A percentile compares a stretch with the other conserved stretches of the same genome.
Evolutionary conservation across 2,797 vertebrate genomes (phyloP).

Genomic region (Anas flavirostris): DNA sequence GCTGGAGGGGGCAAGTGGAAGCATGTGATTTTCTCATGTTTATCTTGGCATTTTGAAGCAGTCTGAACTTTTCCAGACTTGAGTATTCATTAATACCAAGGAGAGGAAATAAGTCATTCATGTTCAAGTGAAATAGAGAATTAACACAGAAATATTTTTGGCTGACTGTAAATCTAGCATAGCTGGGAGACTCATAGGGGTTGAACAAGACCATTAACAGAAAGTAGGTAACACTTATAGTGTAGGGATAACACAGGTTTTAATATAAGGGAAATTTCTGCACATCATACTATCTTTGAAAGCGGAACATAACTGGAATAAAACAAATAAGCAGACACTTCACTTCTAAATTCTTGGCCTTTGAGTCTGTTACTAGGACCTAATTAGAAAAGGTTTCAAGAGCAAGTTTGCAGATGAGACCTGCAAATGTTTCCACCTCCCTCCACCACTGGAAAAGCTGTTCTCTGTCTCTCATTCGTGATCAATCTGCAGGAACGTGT

Average conservation of each 20-base stretch:
- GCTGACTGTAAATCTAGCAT: background rate
- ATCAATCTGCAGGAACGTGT: background rate
- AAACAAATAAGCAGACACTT: background rate
- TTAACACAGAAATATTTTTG: constrained; percentile 11
- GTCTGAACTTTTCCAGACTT: constrained; percentile 39
- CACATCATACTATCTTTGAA: background rate
- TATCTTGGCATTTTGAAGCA: constrained; percentile 32
- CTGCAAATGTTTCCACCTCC: background rate
- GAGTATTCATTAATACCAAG: constrained; percentile 16
- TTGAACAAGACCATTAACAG: background rate
- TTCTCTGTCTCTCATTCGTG: background rate
- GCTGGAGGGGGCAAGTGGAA: constrained; percentile 16
- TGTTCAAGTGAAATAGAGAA: background rate
- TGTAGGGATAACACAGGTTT: constrained; percentile 41
- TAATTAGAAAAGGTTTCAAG: background rate
- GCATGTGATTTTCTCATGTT: constrained; percentile 24
- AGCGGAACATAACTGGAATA: background rate
- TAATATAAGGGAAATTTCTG: constrained; percentile 3
- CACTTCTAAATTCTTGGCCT: background rate
- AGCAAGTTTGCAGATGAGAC: background rate
- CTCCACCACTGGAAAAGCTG: background rate
- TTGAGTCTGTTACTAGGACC: background rate
- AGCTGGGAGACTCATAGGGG: background rate
- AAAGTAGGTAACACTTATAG: background rate
- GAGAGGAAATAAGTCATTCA: constrained; percentile 31